Evolutionary conservation across 2,797 vertebrate genomes (phyloP).

Genomic region (Sebastes paucispinis): DNA sequence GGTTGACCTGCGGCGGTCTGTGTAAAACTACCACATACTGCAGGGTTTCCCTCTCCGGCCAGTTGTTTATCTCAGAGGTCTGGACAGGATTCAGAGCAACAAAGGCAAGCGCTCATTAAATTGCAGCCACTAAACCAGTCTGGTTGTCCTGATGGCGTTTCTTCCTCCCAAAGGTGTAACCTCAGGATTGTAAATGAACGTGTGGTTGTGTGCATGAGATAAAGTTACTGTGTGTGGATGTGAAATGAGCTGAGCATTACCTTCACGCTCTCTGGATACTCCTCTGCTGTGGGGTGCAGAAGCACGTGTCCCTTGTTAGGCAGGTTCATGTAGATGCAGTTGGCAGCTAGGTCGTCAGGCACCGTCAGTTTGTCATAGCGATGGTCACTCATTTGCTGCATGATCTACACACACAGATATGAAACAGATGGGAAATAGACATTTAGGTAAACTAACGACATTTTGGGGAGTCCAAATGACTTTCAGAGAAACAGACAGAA

Average conservation of each 20-base stretch:
- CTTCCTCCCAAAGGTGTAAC: constrained; percentile 24
- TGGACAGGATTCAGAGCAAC: constrained; percentile 39
- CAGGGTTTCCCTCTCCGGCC: constrained; percentile 13
- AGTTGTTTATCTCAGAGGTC: constrained; percentile 60
- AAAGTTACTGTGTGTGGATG: neutral
- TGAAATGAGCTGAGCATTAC: constrained; percentile 72
- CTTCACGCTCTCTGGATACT: constrained; percentile 92
- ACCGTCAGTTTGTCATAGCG: constrained; percentile 96
- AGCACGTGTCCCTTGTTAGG: constrained; percentile 92
- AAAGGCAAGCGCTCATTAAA: constrained; percentile 48
- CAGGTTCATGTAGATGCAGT: constrained; percentile 94
- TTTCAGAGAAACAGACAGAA: constrained; percentile 37
- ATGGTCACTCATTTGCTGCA: constrained; percentile 98
- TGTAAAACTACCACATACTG: constrained; percentile 38
- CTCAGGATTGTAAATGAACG: constrained; percentile 14
- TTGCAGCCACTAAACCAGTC: constrained; percentile 24
- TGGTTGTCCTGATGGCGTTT: neutral
- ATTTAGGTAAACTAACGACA: neutral
- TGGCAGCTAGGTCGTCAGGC: constrained; percentile 91
- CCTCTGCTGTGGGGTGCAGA: constrained; percentile 88
- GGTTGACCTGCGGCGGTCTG: constrained; percentile 23
- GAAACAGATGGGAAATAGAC: constrained; percentile 16
- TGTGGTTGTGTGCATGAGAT: constrained; percentile 7
- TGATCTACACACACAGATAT: constrained; percentile 82
- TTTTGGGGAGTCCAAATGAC: neutral